Evolutionary conservation across 2,797 vertebrate species (phyloP).

Genomic region (Zenarchopterus dispar): DNA sequence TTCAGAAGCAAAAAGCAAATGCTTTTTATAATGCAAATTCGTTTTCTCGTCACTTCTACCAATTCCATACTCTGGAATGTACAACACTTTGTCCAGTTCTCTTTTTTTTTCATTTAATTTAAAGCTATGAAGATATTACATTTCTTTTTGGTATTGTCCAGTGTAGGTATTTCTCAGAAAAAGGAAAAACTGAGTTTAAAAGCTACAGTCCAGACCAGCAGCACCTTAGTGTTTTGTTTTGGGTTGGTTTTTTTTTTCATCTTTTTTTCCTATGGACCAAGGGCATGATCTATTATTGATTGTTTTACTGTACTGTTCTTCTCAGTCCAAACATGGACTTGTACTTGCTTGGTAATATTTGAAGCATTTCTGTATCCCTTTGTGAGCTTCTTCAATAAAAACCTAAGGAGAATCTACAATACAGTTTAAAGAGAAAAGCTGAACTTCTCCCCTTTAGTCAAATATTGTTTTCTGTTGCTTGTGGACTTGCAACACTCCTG

Average conservation of each 20-base stretch:
- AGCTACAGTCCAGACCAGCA: neutral
- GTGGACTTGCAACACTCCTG: neutral
- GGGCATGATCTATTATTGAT: constrained; percentile 14
- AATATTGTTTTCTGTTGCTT: neutral
- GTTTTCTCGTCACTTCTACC: no score
- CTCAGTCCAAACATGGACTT: constrained; percentile 9
- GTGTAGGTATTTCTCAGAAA: neutral
- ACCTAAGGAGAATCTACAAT: neutral
- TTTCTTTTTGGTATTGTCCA: neutral
- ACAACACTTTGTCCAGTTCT: neutral
- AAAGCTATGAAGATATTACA: neutral
- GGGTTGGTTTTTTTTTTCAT: no score
- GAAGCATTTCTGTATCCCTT: constrained; percentile 20
- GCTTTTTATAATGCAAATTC: no score
- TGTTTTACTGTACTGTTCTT: neutral
- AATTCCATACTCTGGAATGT: no score
- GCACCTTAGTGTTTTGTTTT: neutral
- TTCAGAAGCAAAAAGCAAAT: no score
- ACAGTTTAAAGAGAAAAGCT: constrained; percentile 1
- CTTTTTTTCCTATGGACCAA: constrained; percentile 4
- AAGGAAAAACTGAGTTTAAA: neutral
- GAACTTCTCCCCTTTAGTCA: constrained; percentile 7
- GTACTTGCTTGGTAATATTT: constrained; percentile 20
- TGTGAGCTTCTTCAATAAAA: neutral
- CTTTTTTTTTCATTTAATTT: neutral